A percentile compares a stretch with the other conserved stretches of the same genome.
These are phyloP conservation scores for Prinia subflava DNA, from an alignment of 2,113 vertebrate genomes.

Conservation along the genomic window DNA sequence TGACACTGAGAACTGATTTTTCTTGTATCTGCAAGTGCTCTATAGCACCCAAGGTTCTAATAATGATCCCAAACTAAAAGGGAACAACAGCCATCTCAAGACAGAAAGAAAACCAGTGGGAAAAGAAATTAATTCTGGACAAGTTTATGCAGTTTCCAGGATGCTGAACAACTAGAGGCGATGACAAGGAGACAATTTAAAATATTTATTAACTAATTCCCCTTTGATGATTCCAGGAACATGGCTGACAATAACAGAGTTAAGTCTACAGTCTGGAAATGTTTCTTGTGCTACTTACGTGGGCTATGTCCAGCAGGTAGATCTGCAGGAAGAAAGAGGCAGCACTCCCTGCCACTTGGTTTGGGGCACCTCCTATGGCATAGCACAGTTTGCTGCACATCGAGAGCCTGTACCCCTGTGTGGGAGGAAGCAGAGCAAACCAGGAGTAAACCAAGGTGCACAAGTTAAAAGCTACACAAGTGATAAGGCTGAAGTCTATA, in stretches of 20 bases:
- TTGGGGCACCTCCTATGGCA: conserved; percentile 91
- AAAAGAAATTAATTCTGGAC: background rate
- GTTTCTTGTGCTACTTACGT: conserved; percentile 70
- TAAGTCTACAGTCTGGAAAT: background rate
- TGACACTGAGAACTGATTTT: background rate
- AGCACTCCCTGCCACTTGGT: conserved; percentile 89
- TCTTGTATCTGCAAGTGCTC: background rate
- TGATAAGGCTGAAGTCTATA: background rate
- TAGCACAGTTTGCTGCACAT: conserved; percentile 89
- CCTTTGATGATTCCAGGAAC: background rate
- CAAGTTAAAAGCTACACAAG: background rate
- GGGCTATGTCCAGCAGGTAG: conserved; percentile 92
- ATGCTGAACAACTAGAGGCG: background rate
- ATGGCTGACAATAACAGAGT: background rate
- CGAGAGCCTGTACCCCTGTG: conserved; percentile 74
- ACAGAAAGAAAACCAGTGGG: background rate
- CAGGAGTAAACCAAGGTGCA: background rate
- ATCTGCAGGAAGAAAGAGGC: conserved; percentile 94
- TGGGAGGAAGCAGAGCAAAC: conserved; percentile 55
- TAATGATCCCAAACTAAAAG: background rate
- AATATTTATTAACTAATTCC: background rate
- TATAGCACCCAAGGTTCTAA: background rate
- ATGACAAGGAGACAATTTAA: background rate
- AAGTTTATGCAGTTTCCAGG: background rate
- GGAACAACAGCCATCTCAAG: background rate